Percentiles rank a stretch among this genome's conserved stretches.
phyloP scores from a whole-genome alignment of 2,888 invertebrate genomes.

The Capitulum mitella region DNA sequence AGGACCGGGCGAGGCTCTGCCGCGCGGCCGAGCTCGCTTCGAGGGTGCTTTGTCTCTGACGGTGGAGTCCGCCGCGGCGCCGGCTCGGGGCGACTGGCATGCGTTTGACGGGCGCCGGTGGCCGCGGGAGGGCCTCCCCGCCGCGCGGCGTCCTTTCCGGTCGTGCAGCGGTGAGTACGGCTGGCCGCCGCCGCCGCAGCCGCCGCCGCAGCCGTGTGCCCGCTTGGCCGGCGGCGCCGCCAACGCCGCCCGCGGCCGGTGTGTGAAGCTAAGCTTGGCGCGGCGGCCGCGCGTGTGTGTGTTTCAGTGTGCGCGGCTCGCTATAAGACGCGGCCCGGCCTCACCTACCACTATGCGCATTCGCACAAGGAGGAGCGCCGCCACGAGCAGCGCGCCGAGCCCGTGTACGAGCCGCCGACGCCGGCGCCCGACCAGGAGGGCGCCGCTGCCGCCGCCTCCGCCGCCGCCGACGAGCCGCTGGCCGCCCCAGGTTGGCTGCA shows the following conservation, averaged over 20 bases:
- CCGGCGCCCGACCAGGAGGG: slow-evolving; percentile 26
- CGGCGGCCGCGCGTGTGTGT: slow-evolving; percentile 36
- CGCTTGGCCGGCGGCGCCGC: background rate
- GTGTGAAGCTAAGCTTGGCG: slow-evolving; percentile 2
- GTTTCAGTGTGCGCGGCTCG: slow-evolving; percentile 85
- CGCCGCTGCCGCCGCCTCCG: slow-evolving; percentile 25
- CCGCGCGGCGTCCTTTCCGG: background rate
- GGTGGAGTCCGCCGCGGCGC: no score
- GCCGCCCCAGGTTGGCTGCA: slow-evolving; percentile 33
- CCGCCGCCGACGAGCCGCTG: slow-evolving; percentile 38
- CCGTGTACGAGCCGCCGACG: slow-evolving; percentile 26
- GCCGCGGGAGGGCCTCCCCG: background rate
- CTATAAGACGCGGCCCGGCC: slow-evolving; percentile 92
- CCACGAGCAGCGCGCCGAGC: slow-evolving; percentile 20
- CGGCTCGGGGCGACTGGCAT: no score
- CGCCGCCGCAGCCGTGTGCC: background rate
- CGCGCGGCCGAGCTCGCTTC: no score
- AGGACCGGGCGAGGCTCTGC: no score
- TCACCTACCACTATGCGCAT: slow-evolving; percentile 92
- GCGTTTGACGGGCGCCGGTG: background rate
- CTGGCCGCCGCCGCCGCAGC: background rate
- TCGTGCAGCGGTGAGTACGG: no score
- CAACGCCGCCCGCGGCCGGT: background rate
- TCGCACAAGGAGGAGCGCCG: slow-evolving; percentile 56
- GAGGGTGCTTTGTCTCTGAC: no score